phyloP scores from a whole-genome alignment of 2,113 vertebrate species.

The Neopipo cinnamomea region DNA sequence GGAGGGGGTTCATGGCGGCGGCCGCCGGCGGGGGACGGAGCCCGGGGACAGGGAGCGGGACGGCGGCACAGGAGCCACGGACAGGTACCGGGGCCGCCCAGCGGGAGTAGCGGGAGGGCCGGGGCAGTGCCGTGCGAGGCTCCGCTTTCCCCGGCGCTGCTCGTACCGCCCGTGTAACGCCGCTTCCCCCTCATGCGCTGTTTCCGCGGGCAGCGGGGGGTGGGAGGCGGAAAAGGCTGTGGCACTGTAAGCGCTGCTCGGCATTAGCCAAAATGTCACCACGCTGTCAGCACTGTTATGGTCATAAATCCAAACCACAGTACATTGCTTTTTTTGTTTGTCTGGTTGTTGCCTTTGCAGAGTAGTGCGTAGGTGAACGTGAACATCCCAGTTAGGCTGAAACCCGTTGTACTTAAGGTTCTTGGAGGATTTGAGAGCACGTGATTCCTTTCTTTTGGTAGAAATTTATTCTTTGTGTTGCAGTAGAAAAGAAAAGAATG shows the following conservation, averaged over 20 bases:
- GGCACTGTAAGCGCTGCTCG: not conserved
- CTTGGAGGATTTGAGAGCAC: not conserved
- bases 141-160: too few relatives aligned
- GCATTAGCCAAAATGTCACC: not conserved
- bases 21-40: too few relatives aligned
- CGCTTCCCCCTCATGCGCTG: too few relatives aligned
- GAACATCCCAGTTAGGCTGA: not conserved
- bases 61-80: not conserved
- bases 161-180: too few relatives aligned
- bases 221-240: not conserved
- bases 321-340: not conserved
- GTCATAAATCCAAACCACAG: not conserved
- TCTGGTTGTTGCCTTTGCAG: not conserved
- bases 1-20: not conserved
- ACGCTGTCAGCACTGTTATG: not conserved
- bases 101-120: not conserved
- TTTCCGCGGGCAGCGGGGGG: not conserved
- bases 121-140: too few relatives aligned
- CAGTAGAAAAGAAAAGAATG: not conserved
- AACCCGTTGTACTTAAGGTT: not conserved
- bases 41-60: too few relatives aligned
- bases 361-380: not conserved
- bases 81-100: not conserved
- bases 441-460: not conserved
- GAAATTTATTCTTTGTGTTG: not conserved